Percentiles rank a stretch among this genome's conserved stretches.
These are phyloP conservation scores for Alaudala cheleensis DNA, from an alignment of 2,113 vertebrate genomes.

Conservation along the genomic window DNA sequence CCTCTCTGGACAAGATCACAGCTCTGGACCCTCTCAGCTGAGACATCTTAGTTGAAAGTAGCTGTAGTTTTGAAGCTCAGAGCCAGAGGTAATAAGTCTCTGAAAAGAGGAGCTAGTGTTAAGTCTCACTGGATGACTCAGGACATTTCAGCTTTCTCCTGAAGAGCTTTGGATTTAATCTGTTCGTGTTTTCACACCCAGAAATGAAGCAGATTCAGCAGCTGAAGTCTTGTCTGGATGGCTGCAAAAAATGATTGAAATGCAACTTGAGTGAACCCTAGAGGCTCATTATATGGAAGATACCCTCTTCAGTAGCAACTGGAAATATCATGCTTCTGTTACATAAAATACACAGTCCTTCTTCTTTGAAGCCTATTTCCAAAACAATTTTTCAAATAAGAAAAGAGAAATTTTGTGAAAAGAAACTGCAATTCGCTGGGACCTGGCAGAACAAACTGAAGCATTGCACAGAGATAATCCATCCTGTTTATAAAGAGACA, in stretches of 20 bases:
- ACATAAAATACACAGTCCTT: background rate
- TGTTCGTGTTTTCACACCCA: background rate
- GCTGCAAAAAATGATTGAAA: constrained; percentile 20
- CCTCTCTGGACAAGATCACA: background rate
- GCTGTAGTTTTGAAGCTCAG: background rate
- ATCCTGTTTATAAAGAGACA: background rate
- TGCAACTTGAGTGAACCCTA: constrained; percentile 55
- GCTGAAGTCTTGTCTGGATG: background rate
- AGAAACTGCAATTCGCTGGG: background rate
- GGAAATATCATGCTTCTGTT: background rate
- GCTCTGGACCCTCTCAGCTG: background rate
- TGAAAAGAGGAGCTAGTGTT: background rate
- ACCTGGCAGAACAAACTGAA: background rate
- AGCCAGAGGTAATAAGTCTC: background rate
- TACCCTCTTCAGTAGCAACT: background rate
- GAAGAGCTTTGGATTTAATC: background rate
- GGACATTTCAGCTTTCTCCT: constrained; percentile 17
- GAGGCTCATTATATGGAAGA: background rate
- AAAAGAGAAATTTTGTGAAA: background rate
- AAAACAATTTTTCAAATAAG: background rate
- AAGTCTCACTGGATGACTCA: background rate
- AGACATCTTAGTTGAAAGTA: background rate
- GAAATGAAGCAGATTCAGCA: constrained; percentile 21
- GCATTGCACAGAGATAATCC: background rate
- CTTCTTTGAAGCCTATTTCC: background rate